These are phyloP conservation scores for Alligator mississippiensis DNA, from an alignment of 2,113 vertebrate species.

Conservation along the genomic window DNA sequence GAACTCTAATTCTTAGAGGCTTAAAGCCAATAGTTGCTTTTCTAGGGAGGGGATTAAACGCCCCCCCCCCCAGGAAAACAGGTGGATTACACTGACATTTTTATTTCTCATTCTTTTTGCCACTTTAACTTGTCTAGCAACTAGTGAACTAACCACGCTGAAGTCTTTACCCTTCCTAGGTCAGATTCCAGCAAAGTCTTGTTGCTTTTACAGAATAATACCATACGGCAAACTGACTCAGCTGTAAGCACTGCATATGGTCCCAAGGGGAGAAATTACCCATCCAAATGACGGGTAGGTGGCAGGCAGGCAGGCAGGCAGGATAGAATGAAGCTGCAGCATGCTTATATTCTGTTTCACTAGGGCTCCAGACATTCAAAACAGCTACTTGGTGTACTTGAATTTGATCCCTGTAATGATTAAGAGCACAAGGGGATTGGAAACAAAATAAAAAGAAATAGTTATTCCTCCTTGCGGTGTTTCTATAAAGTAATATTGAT, in stretches of 20 bases:
- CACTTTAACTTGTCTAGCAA: slow-evolving; percentile 65
- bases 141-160: slow-evolving; percentile 44
- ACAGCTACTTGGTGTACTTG: slow-evolving; percentile 63
- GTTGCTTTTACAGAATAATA: slow-evolving; percentile 42
- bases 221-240: slow-evolving; percentile 59
- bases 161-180: slow-evolving; percentile 55
- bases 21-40: background rate
- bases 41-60: background rate
- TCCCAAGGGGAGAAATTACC: slow-evolving; percentile 51
- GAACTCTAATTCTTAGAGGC: background rate
- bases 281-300: slow-evolving; percentile 53
- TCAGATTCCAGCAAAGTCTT: slow-evolving; percentile 56
- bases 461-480: slow-evolving; percentile 59
- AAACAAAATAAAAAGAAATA: slow-evolving; percentile 65
- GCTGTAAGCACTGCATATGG: slow-evolving; percentile 52
- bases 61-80: background rate
- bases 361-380: slow-evolving; percentile 49
- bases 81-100: background rate
- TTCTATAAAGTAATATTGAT: slow-evolving; percentile 59
- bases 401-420: slow-evolving; percentile 55
- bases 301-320: slow-evolving; percentile 53
- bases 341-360: slow-evolving; percentile 59
- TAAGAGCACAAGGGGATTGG: slow-evolving; percentile 46
- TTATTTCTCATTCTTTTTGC: background rate
- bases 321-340: slow-evolving; percentile 35